Conservation (phyloP, 1,140 invertebrate genomes). For the Bombus picipes region DNA sequence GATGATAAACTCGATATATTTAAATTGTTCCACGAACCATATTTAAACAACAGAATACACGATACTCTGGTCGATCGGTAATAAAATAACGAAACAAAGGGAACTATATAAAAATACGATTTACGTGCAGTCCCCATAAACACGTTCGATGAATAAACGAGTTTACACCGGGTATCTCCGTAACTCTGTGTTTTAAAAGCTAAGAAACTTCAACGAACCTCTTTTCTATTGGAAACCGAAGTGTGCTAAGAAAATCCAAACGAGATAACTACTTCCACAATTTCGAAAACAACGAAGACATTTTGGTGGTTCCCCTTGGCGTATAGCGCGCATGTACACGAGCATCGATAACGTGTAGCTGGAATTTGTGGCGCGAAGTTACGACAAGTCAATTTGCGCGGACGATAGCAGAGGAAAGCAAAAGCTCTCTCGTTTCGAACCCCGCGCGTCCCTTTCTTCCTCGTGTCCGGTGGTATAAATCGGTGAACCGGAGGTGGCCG, state of each 20-base stretch:
- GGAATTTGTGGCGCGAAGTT: constrained; percentile 27
- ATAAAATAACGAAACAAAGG: not conserved
- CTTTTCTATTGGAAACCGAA: too few relatives aligned
- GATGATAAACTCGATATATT: too few relatives aligned
- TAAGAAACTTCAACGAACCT: too few relatives aligned
- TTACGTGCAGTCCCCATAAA: not conserved
- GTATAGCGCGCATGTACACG: not conserved
- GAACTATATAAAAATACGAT: not conserved
- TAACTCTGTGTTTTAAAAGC: too few relatives aligned
- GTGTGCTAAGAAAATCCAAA: not conserved
- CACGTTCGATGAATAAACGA: too few relatives aligned
- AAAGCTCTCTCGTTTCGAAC: not conserved
- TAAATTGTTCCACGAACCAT: too few relatives aligned
- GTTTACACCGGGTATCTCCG: too few relatives aligned
- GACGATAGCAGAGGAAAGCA: not conserved
- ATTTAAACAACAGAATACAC: not conserved
- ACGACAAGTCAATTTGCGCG: constrained; percentile 40
- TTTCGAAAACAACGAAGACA: constrained; percentile 28
- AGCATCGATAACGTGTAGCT: not conserved
- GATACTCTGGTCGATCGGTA: not conserved
- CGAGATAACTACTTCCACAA: too few relatives aligned
- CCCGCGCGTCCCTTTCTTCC: too few relatives aligned
- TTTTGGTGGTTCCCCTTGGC: not conserved
- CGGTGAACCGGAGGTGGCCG: constrained; percentile 44
- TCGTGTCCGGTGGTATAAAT: not conserved